Percentiles rank a stretch among this genome's conserved stretches.
phyloP scores from a whole-genome alignment of 2,888 invertebrate species.

The Mythimna impura region DNA sequence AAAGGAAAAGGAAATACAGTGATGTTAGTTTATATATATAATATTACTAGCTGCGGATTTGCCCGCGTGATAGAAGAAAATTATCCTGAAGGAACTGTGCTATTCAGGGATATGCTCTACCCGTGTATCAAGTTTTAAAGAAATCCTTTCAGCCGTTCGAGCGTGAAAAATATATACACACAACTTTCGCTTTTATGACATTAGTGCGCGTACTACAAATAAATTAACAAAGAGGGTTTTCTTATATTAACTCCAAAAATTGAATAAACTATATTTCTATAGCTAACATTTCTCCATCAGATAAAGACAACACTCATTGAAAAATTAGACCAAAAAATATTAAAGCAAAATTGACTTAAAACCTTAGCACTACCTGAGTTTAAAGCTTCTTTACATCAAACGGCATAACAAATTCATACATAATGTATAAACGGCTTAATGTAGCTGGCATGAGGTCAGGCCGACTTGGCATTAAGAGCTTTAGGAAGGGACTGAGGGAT shows the following conservation, averaged over 20 bases:
- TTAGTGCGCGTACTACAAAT: too few relatives aligned
- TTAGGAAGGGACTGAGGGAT: constrained; percentile 80
- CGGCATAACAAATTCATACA: constrained; percentile 90
- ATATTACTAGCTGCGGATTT: too few relatives aligned
- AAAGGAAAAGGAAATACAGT: too few relatives aligned
- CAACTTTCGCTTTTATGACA: too few relatives aligned
- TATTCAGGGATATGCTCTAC: too few relatives aligned
- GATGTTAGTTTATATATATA: too few relatives aligned
- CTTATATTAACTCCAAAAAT: background rate
- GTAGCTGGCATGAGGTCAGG: constrained; percentile 89
- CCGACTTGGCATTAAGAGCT: constrained; percentile 89
- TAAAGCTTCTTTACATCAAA: constrained; percentile 90
- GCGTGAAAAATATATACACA: too few relatives aligned
- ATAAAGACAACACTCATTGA: constrained; percentile 41
- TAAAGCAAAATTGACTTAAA: constrained; percentile 78
- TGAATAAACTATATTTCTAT: background rate
- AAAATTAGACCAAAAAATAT: constrained; percentile 65
- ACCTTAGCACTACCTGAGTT: constrained; percentile 86
- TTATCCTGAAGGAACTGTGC: too few relatives aligned
- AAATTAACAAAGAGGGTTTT: background rate
- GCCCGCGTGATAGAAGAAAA: too few relatives aligned
- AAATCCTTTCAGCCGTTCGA: too few relatives aligned
- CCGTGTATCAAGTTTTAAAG: too few relatives aligned
- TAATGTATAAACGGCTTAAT: constrained; percentile 90
- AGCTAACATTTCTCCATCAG: background rate